phyloP scores from a whole-genome alignment of 2,113 vertebrate species.

The Odobenus rosmarus region DNA sequence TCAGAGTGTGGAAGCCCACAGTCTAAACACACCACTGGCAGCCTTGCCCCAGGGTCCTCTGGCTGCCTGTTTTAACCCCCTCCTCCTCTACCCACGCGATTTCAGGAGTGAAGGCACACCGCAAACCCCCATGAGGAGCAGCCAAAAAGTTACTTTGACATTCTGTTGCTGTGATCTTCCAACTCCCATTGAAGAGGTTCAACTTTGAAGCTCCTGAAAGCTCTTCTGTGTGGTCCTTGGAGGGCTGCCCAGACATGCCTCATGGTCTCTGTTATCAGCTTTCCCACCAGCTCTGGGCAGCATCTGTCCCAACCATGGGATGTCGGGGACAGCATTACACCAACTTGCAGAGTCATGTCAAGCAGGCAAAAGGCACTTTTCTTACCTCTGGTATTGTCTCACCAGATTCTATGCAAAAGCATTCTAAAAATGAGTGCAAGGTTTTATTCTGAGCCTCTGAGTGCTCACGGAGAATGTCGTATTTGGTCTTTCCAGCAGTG shows the following conservation, averaged over 20 bases:
- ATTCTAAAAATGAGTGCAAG: neutral
- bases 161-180: fast-evolving
- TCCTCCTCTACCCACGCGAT: neutral
- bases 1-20: fast-evolving
- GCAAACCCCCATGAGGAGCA: neutral
- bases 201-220: too few relatives aligned
- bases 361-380: fast-evolving
- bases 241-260: fast-evolving
- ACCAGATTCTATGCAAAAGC: neutral
- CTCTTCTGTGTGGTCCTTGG: neutral
- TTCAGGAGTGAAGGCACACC: neutral
- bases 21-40: neutral
- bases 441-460: neutral
- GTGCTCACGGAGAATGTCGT: neutral
- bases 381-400: fast-evolving
- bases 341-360: neutral
- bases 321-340: neutral
- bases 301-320: neutral
- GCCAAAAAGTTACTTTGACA: fast-evolving
- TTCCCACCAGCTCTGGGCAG: fast-evolving
- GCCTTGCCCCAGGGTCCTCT: neutral
- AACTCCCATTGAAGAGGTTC: neutral
- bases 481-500: neutral
- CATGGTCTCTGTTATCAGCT: neutral
- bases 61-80: neutral